Evolutionary conservation across 2,888 invertebrate genomes (phyloP), one percentile per base, ranked within the genome.

Genomic region (Drosophila algonquin): DNA sequence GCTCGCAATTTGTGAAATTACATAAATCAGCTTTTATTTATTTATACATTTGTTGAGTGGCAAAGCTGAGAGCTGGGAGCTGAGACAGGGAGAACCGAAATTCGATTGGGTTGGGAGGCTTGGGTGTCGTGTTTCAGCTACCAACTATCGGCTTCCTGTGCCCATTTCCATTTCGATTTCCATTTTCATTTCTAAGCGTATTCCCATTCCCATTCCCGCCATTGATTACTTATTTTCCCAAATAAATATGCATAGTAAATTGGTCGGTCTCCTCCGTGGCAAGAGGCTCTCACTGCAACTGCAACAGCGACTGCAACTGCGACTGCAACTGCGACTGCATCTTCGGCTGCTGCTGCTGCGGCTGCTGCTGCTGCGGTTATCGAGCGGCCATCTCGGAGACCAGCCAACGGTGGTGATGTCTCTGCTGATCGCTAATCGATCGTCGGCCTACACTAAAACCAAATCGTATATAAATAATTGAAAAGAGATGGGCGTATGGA

Each of bases 1-100:
- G 79, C 72, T 84, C 85, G 81, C 88, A 89, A 87, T 85, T 85
- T 85, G 88, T 82, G 84, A 85, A 89, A 89, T 85, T 89, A 82
- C 89, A 89, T 89, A 89, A 87, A 89, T 89, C 89, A 85, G 88
- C 89, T 87, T 84, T 84, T 84, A 84, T 84, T 89, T 84, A 84
- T 89, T 84, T 83, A 84, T 81, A 77, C 74, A 79, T 79, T 84
- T 82, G 83, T 80, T 83, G 83, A 80, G 74, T 77, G 77, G 77
- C 58, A 46, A 75, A 40, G 14, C 57, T 59, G 51, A 50, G 35
- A 24, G 24, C 24, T 5, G 24, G 5, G 24, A 24, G 5, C 24
- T 24, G 24, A 1, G 24, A 24, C 21, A 32, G 54, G 21, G 51
- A 56, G 63, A 35, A 35, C 12, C 35, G 35, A 35, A 35, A 4